phyloP scores from a whole-genome alignment of 2,113 vertebrate species.

The Myrmecophaga tridactyla region DNA sequence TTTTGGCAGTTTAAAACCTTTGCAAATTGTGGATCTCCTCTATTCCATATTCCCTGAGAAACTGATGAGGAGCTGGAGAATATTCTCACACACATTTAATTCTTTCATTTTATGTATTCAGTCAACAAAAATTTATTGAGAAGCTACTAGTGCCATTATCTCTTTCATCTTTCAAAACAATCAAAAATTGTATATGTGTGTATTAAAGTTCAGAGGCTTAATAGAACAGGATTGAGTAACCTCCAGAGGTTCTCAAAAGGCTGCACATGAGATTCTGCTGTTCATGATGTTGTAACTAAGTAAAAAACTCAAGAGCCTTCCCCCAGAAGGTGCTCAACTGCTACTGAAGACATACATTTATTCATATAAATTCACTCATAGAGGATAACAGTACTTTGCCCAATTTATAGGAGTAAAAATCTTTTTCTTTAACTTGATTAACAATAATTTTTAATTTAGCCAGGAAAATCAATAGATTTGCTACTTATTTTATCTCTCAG shows the following conservation, averaged over 20 bases:
- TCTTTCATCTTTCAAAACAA: slow-evolving; percentile 22
- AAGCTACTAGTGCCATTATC: not conserved
- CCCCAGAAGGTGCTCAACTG: not conserved
- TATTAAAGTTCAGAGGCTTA: slow-evolving; percentile 16
- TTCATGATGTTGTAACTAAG: not conserved
- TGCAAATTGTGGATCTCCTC: not conserved
- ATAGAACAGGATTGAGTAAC: not conserved
- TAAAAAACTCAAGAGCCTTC: not conserved
- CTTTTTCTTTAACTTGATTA: not conserved
- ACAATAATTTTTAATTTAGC: not conserved
- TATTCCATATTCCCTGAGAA: not conserved
- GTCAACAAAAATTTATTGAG: slow-evolving; percentile 6
- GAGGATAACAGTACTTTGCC: not conserved
- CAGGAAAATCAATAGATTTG: slow-evolving; percentile 11
- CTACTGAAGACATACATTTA: not conserved
- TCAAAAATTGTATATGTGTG: not conserved
- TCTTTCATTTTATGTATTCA: not conserved
- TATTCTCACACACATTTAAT: not conserved
- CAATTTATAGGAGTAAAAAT: not conserved
- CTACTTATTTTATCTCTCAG: not conserved
- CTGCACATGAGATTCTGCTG: not conserved
- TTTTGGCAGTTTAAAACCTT: too few relatives aligned
- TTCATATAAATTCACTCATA: not conserved
- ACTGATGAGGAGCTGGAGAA: not conserved
- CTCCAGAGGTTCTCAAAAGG: not conserved